Conservation (phyloP, 2,797 vertebrate species). For the Crenichthys baileyi region DNA sequence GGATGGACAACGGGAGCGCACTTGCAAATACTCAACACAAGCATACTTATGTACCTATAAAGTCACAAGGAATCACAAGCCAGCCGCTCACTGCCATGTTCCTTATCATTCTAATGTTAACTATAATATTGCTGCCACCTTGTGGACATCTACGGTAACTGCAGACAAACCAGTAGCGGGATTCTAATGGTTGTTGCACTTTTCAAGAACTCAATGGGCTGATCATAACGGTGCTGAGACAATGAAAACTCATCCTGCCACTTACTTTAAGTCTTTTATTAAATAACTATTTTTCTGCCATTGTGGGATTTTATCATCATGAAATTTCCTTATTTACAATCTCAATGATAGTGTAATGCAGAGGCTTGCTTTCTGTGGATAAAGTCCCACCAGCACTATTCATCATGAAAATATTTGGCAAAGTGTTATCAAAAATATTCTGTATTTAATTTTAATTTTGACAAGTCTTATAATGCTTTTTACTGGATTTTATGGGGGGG, state of each 20-base stretch:
- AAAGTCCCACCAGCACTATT: slow-evolving; percentile 64
- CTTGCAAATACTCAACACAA: slow-evolving; percentile 36
- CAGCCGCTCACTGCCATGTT: slow-evolving; percentile 65
- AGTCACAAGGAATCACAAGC: slow-evolving; percentile 42
- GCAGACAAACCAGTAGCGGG: slow-evolving; percentile 78
- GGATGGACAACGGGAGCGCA: slow-evolving; percentile 16
- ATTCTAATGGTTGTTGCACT: slow-evolving; percentile 75
- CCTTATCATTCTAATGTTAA: slow-evolving; percentile 50
- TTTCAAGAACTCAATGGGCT: slow-evolving; percentile 39
- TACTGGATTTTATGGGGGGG: slow-evolving; percentile 43
- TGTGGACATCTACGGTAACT: slow-evolving; percentile 62
- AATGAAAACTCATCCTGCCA: slow-evolving; percentile 57
- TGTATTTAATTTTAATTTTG: slow-evolving; percentile 80
- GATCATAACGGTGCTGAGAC: slow-evolving; percentile 55
- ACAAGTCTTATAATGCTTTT: slow-evolving; percentile 71
- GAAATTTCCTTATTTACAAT: slow-evolving; percentile 52
- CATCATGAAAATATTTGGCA: slow-evolving; percentile 59
- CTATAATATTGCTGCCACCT: slow-evolving; percentile 59
- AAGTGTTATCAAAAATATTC: slow-evolving; percentile 54
- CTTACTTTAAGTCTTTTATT: slow-evolving; percentile 37
- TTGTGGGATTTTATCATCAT: slow-evolving; percentile 46
- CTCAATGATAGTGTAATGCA: slow-evolving; percentile 54
- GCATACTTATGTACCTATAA: slow-evolving; percentile 39
- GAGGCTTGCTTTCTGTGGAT: slow-evolving; percentile 58
- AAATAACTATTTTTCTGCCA: slow-evolving; percentile 33